Evolutionary conservation across 2,888 invertebrate species (phyloP).

Genomic region (Gryllus longicercus): DNA sequence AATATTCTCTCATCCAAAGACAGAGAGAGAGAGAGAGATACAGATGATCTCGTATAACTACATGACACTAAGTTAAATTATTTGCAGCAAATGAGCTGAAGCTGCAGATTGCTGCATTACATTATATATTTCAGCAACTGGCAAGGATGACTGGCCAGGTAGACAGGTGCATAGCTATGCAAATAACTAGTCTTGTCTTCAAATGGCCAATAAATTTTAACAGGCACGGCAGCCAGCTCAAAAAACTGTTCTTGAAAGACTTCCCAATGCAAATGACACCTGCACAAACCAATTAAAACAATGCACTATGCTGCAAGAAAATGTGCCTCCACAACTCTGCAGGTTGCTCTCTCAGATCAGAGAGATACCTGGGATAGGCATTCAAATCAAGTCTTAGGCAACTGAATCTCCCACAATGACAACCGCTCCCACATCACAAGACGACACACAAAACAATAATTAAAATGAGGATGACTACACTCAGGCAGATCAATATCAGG

Average conservation of each 20-base stretch:
- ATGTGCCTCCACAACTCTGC: background rate
- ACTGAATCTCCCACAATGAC: background rate
- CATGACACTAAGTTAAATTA: no score
- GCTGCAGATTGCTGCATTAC: no score
- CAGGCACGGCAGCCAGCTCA: conserved; percentile 1
- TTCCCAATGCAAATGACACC: conserved; percentile 28
- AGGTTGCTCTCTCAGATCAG: background rate
- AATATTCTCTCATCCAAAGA: no score
- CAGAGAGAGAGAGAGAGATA: no score
- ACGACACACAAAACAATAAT: conserved; percentile 61
- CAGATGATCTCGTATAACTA: no score
- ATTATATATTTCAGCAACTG: no score
- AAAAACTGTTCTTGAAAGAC: background rate
- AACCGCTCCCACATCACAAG: conserved; percentile 40
- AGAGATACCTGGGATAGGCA: background rate
- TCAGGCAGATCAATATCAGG: conserved; percentile 76
- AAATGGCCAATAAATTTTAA: background rate
- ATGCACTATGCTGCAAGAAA: background rate
- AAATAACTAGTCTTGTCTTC: background rate
- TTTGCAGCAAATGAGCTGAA: no score
- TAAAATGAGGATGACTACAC: conserved; percentile 68
- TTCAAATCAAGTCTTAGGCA: conserved; percentile 24
- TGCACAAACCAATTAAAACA: conserved; percentile 18
- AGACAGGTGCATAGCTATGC: background rate
- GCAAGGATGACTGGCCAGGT: background rate